These are phyloP conservation scores for Germaria angustata DNA, from an alignment of 2,888 invertebrate genomes.

Conservation along the genomic window DNA sequence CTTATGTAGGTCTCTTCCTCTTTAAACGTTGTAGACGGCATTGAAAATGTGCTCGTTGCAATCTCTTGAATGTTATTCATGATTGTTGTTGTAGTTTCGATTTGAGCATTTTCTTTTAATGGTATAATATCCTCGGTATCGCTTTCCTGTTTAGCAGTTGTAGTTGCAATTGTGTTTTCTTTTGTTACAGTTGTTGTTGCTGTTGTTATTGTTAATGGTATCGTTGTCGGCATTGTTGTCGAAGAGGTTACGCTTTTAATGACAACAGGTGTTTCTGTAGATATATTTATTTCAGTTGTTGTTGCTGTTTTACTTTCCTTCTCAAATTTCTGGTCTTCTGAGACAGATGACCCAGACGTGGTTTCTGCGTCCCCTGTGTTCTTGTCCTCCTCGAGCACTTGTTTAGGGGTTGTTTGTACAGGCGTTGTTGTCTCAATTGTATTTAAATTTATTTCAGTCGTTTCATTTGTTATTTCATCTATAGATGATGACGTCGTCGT, in stretches of 20 bases:
- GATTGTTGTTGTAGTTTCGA: constrained; percentile 30
- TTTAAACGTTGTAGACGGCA: constrained; percentile 1
- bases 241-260: constrained; percentile 36
- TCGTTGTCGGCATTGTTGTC: constrained; percentile 5
- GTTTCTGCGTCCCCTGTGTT: not conserved
- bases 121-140: constrained; percentile 29
- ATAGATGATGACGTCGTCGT: constrained; percentile 58
- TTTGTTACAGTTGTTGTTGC: not conserved
- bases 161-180: constrained; percentile 5
- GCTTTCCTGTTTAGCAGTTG: not conserved
- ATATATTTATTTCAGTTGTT: constrained; percentile 34
- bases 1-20: constrained; percentile 49
- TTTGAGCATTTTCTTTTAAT: constrained; percentile 17
- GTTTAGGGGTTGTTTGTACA: constrained; percentile 36
- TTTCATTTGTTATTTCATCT: constrained; percentile 51
- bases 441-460: constrained; percentile 10
- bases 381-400: not conserved
- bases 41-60: constrained; percentile 10
- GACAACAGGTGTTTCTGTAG: constrained; percentile 68
- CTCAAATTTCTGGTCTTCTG: constrained; percentile 13
- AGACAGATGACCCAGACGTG: constrained; percentile 53
- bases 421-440: constrained; percentile 25
- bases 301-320: constrained; percentile 57
- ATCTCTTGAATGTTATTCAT: constrained; percentile 61
- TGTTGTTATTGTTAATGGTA: not conserved